Evolutionary conservation across 2,113 vertebrate genomes (phyloP), one percentile per base, ranked within the genome.

Genomic region (Chionodraco myersi): DNA sequence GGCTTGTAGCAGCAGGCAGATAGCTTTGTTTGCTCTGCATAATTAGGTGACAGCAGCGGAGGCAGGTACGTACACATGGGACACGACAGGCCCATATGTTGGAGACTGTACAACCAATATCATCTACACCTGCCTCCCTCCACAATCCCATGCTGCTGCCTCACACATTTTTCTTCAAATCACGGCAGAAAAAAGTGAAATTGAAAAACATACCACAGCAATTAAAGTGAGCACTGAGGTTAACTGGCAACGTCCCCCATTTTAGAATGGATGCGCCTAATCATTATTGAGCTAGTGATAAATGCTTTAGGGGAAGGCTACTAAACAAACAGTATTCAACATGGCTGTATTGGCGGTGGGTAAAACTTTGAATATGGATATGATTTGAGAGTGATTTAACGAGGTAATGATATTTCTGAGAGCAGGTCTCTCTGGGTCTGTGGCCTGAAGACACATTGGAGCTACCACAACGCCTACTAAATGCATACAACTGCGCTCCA

Each of bases 1-100:
- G 67, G 85, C 79, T 91, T 89, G 89, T 84, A 91, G 90, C 88
- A 91, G 91, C 89, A 91, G 91, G 91, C 87, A 87, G 87, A 92
- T 89, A 86, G 92, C 87, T 92, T 89, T 94, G 93, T 95, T 95
- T 95, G 91, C 89, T 89, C 83, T 93, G 89, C 85, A 94, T 95
- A 94, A 95, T 94, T 94, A 94, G 89, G 93, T 87, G 91, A 91
- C 90, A 93, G 93, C 92, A 88, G 89, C 65, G 18, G 88, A 94
- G 91, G 92, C 92, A 94, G 93, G 91, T 93, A 93, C 84, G 72
- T 91, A 88, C 93, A 91, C 93, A 92, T 88, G 93, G 92, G 92
- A 94, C 86, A 89, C 80, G 85, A 91, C 92, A 92, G 88, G 75
- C 90, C 93, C 92, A 93, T 92, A 93, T 92, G 93, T 83, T 92